These are phyloP conservation scores for Ophion ventricosus DNA, from an alignment of 2,888 invertebrate species.

Conservation along the genomic window DNA sequence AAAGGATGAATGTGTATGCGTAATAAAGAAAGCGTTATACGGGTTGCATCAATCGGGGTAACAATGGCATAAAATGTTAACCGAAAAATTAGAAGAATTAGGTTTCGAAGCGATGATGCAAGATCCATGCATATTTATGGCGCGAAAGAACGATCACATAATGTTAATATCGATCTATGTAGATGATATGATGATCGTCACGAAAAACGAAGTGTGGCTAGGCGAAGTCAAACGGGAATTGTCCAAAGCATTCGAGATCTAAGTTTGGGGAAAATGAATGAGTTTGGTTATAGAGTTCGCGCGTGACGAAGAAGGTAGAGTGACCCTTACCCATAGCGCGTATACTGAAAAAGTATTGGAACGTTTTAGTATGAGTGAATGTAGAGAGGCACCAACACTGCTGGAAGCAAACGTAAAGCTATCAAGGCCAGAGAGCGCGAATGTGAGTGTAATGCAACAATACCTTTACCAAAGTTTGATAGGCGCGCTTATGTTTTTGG, in stretches of 20 bases:
- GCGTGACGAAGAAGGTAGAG: conserved; percentile 37
- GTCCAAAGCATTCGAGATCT: conserved; percentile 27
- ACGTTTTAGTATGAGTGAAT: conserved; percentile 43
- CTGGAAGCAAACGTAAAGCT: conserved; percentile 37
- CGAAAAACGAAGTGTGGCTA: conserved; percentile 39
- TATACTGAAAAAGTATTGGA: conserved; percentile 40
- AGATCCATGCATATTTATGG: conserved; percentile 56
- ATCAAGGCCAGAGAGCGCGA: conserved; percentile 21
- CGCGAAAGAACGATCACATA: conserved; percentile 1
- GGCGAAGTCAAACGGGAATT: conserved; percentile 23
- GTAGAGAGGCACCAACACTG: conserved; percentile 42
- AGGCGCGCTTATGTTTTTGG: conserved; percentile 53
- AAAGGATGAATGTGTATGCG: too few relatives aligned
- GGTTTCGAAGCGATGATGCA: conserved; percentile 30
- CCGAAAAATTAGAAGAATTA: neutral
- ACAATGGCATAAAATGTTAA: too few relatives aligned
- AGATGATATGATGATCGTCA: conserved; percentile 55
- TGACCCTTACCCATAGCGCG: conserved; percentile 11
- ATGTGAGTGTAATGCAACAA: conserved; percentile 11
- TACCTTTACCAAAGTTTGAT: conserved; percentile 34
- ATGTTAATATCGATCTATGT: conserved; percentile 58
- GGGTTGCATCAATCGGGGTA: too few relatives aligned
- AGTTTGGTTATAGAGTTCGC: conserved; percentile 49
- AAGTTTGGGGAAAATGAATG: conserved; percentile 23
- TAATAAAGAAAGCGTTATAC: too few relatives aligned